Base-by-base conservation (phyloP, 2,113 vertebrate species). In the Excalfactoria chinensis region DNA sequence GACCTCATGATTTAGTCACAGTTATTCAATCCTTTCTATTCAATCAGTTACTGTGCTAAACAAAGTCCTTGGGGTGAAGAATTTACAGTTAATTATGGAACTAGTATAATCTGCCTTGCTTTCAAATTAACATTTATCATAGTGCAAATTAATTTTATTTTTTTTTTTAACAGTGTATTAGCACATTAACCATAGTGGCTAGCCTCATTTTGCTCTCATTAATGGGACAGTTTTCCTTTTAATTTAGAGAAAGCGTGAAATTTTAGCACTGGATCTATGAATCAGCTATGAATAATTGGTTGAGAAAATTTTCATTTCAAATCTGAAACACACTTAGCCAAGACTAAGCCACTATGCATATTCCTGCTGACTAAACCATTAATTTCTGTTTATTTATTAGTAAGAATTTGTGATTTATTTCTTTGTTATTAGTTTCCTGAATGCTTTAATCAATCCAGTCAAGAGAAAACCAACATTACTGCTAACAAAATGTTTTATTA, bases 51-150 rank as follows among this genome's bases (percentile, higher is more conserved):
- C 56, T 90, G 64, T 26, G 35, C 30, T 94, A 93, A 97, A 90
- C 49, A 62, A 64, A 86, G 86, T 79, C 64, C 44, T 96, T 48
- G 15, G 81, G 68, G 53, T 85, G 75, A 85, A 69, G 40, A 67
- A 92, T 95, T 94, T 95, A 79, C 80, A 91, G 81, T 89, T 84
- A 84, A 97, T 82, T 93, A 86, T 67, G 46, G 51, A 71, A 93
- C 56, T 76, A 7, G 69, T 43, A 79, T 91, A 78, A 87, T 74
- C n/a, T 83, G 28, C 82, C 84, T 95, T 93, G 63, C 74, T 93
- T 69, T 72, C 48, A 90, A 93, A 62, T 91, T 90, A 93, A 92
- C 82, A 80, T 93, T 95, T 92, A 90, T 84, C 76, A 86, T 23
- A 59, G 22, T 19, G 88, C 14, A 90, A 96, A 96, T 93, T 93